These are phyloP conservation scores for Thermophis baileyi DNA, from an alignment of 2,113 vertebrate genomes.

Conservation along the genomic window DNA sequence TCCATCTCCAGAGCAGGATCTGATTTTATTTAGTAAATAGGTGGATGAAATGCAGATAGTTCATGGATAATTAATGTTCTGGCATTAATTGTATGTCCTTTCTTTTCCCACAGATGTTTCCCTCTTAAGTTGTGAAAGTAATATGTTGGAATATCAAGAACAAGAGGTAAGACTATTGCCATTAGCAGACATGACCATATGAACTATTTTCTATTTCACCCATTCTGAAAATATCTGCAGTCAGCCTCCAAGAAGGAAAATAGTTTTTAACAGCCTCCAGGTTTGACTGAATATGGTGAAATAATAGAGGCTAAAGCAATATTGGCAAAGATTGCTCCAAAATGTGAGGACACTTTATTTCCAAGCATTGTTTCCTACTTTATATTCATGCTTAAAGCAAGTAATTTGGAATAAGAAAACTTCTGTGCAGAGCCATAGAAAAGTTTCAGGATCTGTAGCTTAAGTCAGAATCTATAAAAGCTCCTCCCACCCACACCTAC, in stretches of 20 bases:
- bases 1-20: not conserved
- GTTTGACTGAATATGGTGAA: not conserved
- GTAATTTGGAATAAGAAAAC: not conserved
- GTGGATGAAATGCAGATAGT: not conserved
- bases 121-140: slow-evolving; percentile 62
- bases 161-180: slow-evolving; percentile 77
- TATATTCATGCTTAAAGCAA: not conserved
- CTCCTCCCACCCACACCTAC: not conserved
- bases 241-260: not conserved
- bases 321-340: not conserved
- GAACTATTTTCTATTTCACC: not conserved
- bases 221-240: not conserved
- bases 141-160: slow-evolving; percentile 82
- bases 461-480: not conserved
- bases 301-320: not conserved
- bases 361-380: not conserved
- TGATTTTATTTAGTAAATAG: not conserved
- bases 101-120: slow-evolving; percentile 61
- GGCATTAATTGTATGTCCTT: not conserved
- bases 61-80: not conserved
- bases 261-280: not conserved
- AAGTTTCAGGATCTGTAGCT: not conserved
- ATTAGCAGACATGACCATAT: not conserved
- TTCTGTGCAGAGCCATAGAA: not conserved
- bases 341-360: not conserved